Conservation (phyloP, 2,113 vertebrate species). For the Otus sunia region DNA sequence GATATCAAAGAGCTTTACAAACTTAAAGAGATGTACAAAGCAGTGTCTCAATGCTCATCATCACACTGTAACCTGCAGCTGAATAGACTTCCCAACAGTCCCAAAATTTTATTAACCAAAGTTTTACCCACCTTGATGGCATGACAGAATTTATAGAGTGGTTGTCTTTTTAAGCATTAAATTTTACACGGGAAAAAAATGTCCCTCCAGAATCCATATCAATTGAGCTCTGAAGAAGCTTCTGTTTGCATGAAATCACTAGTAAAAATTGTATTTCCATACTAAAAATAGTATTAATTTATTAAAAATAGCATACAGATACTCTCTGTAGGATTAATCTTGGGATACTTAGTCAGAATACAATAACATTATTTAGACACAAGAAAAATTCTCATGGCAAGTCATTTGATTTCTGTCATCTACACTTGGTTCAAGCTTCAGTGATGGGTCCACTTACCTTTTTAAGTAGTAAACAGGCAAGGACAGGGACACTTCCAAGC, state of each 20-base stretch:
- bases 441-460: background rate
- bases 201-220: background rate
- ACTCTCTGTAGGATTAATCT: background rate
- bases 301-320: background rate
- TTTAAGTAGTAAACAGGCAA: fast-evolving
- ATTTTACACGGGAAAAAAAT: background rate
- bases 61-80: background rate
- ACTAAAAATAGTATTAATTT: background rate
- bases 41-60: background rate
- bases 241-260: background rate
- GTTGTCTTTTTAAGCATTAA: background rate
- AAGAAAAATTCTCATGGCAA: background rate
- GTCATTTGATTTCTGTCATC: background rate
- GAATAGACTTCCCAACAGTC: background rate
- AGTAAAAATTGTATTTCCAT: background rate
- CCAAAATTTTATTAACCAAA: background rate
- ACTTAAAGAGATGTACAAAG: background rate
- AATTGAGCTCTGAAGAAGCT: background rate
- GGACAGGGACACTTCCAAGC: background rate
- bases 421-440: background rate
- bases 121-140: background rate
- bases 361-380: background rate
- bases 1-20: background rate
- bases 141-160: background rate
- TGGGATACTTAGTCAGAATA: background rate